These are phyloP conservation scores for Callitettix versicolor DNA, from an alignment of 1,140 invertebrate species.

Conservation along the genomic window DNA sequence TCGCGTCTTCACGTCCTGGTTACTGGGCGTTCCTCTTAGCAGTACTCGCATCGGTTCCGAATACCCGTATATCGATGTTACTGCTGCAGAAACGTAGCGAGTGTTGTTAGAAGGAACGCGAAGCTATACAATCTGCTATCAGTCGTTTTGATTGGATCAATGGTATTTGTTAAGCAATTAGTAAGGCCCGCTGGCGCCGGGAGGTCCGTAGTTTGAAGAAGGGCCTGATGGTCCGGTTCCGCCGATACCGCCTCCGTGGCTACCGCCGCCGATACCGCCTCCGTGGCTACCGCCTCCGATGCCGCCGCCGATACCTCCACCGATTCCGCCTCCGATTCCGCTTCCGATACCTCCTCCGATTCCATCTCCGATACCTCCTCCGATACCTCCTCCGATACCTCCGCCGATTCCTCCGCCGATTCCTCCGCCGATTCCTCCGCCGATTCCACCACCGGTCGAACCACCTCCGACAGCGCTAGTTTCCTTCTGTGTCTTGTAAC, in stretches of 20 bases:
- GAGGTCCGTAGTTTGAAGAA: constrained; percentile 50
- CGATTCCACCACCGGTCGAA: constrained; percentile 32
- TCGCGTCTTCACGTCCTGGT: background rate
- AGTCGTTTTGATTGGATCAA: constrained; percentile 1
- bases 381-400: constrained; percentile 28
- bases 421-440: constrained; percentile 29
- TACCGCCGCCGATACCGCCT: constrained; percentile 26
- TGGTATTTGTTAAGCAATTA: constrained; percentile 14
- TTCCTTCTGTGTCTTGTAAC: constrained; percentile 68
- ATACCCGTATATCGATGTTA: background rate
- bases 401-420: constrained; percentile 32
- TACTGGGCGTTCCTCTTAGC: background rate
- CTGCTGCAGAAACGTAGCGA: background rate
- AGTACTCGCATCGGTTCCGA: too few species aligned
- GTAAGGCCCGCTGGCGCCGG: constrained; percentile 34
- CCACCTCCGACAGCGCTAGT: constrained; percentile 25
- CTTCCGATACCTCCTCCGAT: constrained; percentile 27
- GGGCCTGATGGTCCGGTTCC: constrained; percentile 43
- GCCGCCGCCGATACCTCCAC: constrained; percentile 30
- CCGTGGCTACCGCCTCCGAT: constrained; percentile 28
- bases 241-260: constrained; percentile 30
- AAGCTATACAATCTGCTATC: background rate
- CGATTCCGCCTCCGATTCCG: constrained; percentile 31
- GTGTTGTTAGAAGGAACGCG: background rate
- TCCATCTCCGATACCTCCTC: constrained; percentile 31